Conservation (phyloP, 2,888 invertebrate genomes). For the Melinaea marsaeus region DNA sequence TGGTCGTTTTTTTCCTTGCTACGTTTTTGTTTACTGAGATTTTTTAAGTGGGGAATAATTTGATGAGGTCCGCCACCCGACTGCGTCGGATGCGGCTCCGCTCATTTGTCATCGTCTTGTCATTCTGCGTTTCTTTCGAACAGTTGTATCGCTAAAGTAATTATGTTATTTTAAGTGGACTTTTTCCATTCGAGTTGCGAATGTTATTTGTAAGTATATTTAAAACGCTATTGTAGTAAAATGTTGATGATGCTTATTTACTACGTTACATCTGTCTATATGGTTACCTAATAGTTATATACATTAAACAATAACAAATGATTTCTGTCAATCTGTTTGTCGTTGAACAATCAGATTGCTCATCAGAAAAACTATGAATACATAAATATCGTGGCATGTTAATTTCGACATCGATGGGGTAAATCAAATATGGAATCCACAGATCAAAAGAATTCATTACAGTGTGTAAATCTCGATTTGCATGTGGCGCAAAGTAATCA, state of each 20-base stretch:
- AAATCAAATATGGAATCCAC: constrained; percentile 78
- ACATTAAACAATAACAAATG: not conserved
- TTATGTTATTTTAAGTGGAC: constrained; percentile 70
- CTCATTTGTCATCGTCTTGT: constrained; percentile 79
- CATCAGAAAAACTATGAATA: constrained; percentile 70
- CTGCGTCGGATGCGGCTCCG: constrained; percentile 69
- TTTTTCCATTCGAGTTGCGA: constrained; percentile 52
- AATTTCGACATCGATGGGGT: constrained; percentile 71
- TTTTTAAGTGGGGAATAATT: constrained; percentile 78
- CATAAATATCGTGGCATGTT: constrained; percentile 67
- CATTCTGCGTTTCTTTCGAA: constrained; percentile 76
- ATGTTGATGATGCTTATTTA: constrained; percentile 26
- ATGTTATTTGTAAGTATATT: constrained; percentile 38
- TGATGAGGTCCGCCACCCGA: constrained; percentile 78
- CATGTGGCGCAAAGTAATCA: constrained; percentile 71
- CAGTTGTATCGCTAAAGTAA: constrained; percentile 75
- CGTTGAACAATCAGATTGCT: constrained; percentile 7
- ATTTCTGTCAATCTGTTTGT: constrained; percentile 26
- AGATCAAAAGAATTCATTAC: constrained; percentile 79
- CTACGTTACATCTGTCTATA: not conserved
- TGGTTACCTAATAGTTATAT: not conserved
- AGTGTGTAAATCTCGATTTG: constrained; percentile 77
- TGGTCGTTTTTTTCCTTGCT: constrained; percentile 62
- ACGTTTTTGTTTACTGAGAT: constrained; percentile 76
- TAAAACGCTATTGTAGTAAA: constrained; percentile 29